These are phyloP conservation scores for Tanypteryx hageni DNA, from an alignment of 2,888 invertebrate species.

Conservation along the genomic window DNA sequence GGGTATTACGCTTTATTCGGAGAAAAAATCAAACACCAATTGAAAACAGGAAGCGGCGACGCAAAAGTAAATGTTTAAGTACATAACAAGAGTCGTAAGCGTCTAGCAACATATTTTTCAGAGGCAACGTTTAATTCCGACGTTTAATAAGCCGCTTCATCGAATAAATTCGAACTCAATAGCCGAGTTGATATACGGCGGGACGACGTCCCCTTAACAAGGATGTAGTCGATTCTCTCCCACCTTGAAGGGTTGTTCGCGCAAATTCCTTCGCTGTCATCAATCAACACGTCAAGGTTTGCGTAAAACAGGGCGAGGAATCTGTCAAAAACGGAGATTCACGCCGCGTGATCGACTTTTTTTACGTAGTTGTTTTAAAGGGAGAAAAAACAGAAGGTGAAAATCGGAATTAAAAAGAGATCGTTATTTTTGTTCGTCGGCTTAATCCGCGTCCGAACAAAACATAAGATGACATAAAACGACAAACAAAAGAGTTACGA, in stretches of 20 bases:
- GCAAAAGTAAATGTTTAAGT: too few species aligned
- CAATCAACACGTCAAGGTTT: constrained; percentile 15
- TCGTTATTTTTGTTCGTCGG: not conserved
- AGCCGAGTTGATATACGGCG: constrained; percentile 27
- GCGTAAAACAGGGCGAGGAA: not conserved
- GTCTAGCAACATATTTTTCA: not conserved
- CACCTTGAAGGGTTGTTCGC: constrained; percentile 46
- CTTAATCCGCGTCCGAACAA: too few species aligned
- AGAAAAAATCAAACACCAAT: too few species aligned
- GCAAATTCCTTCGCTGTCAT: constrained; percentile 39
- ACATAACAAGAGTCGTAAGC: too few species aligned
- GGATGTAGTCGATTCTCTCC: constrained; percentile 46
- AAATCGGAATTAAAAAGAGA: not conserved
- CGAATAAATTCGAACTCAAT: constrained; percentile 21
- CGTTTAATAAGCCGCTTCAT: not conserved
- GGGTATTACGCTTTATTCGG: too few species aligned
- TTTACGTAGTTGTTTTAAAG: too few species aligned
- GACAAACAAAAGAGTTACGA: too few species aligned
- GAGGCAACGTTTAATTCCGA: not conserved
- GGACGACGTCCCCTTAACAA: constrained; percentile 37
- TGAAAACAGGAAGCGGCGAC: too few species aligned
- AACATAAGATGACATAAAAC: too few species aligned
- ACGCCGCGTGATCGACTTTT: too few species aligned
- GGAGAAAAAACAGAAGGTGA: too few species aligned
- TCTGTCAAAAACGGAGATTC: not conserved